phyloP scores from a whole-genome alignment of 2,888 invertebrate genomes.

The Eupsilia transversa region DNA sequence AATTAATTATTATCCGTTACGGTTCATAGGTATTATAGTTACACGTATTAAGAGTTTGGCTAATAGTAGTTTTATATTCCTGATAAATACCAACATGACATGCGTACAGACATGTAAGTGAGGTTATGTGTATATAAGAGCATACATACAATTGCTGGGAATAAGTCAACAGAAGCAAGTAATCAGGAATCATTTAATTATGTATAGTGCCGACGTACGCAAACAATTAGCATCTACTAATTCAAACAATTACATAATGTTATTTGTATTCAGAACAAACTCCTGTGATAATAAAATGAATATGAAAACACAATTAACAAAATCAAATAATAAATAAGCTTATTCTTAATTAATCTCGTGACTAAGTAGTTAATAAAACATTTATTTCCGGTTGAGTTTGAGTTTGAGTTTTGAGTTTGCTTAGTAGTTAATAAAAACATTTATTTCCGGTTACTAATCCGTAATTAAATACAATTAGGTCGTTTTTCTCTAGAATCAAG shows the following conservation, averaged over 20 bases:
- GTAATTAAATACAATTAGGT: not conserved
- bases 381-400: not conserved
- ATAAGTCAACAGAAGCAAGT: not conserved
- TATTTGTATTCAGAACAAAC: not conserved
- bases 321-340: constrained; percentile 2
- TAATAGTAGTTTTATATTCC: not conserved
- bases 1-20: too few relatives aligned
- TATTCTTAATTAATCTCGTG: not conserved
- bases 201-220: not conserved
- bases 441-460: not conserved
- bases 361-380: not conserved
- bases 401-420: too few relatives aligned
- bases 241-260: not conserved
- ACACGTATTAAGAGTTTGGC: not conserved
- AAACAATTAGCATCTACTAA: constrained; percentile 20
- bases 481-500: not conserved
- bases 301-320: not conserved
- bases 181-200: not conserved
- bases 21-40: not conserved
- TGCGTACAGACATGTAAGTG: not conserved
- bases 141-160: not conserved
- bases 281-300: not conserved
- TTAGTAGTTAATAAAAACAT: not conserved
- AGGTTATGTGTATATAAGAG: not conserved
- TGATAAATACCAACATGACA: not conserved